These are phyloP conservation scores for Pantherophis vulpinus DNA, from an alignment of 2,797 vertebrate genomes.

Conservation along the genomic window DNA sequence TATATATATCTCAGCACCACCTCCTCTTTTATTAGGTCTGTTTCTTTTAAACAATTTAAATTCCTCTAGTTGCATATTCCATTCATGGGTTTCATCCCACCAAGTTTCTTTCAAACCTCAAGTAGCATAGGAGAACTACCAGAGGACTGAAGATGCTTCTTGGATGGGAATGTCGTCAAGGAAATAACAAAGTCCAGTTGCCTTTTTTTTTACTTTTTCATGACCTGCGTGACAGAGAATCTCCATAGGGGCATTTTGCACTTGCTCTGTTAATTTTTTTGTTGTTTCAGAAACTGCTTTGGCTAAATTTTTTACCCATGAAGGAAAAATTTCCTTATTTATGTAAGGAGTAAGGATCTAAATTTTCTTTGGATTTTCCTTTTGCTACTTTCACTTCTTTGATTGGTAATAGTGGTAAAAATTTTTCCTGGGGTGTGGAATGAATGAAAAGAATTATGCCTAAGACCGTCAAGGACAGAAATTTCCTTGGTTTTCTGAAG, in stretches of 20 bases:
- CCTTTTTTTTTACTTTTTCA: too few species aligned
- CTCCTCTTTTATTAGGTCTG: too few species aligned
- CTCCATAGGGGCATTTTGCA: background rate
- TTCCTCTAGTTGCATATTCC: too few species aligned
- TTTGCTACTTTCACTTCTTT: background rate
- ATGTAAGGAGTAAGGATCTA: background rate
- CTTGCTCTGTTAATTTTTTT: background rate
- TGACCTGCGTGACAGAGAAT: background rate
- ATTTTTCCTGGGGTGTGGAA: background rate
- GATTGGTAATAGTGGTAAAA: background rate
- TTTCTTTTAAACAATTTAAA: too few species aligned
- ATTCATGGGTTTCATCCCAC: too few species aligned
- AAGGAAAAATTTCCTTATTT: background rate
- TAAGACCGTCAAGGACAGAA: background rate
- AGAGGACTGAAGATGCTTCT: too few species aligned
- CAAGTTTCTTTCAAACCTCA: too few species aligned
- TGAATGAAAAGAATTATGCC: background rate
- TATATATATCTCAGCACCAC: too few species aligned
- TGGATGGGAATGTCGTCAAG: too few species aligned
- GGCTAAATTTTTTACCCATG: background rate
- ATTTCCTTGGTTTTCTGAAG: background rate
- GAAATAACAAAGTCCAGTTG: too few species aligned
- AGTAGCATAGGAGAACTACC: too few species aligned
- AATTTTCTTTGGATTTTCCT: background rate
- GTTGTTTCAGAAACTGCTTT: background rate